phyloP scores from a whole-genome alignment of 1,140 invertebrate genomes.

The Plodia interpunctella region DNA sequence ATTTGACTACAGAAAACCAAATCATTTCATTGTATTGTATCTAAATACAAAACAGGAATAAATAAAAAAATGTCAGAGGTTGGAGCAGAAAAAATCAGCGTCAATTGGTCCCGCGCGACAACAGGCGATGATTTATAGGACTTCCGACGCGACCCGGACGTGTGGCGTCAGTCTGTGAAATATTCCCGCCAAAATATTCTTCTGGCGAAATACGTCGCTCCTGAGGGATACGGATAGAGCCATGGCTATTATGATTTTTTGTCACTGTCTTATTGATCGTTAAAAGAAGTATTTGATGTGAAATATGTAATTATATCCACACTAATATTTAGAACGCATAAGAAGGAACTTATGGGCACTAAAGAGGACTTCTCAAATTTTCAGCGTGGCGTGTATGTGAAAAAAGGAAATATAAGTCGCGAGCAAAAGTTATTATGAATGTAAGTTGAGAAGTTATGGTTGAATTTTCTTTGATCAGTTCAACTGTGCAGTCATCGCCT shows the following conservation, averaged over 20 bases:
- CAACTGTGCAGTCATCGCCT: background rate
- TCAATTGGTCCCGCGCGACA: slow-evolving; percentile 50
- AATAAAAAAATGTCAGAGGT: background rate
- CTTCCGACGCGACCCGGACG: slow-evolving; percentile 34
- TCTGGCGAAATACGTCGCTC: slow-evolving; percentile 25
- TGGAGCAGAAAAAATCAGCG: slow-evolving; percentile 45
- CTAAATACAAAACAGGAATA: slow-evolving; percentile 17
- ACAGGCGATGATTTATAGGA: slow-evolving; percentile 56
- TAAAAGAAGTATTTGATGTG: no score
- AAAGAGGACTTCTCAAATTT: no score
- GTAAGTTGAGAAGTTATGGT: no score
- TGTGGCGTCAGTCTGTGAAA: slow-evolving; percentile 17
- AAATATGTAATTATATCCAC: no score
- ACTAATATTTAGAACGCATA: no score
- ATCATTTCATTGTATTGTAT: background rate
- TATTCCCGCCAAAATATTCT: slow-evolving; percentile 29
- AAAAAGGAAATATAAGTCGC: no score
- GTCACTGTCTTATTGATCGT: no score
- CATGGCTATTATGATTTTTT: background rate
- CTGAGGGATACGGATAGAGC: slow-evolving; percentile 11
- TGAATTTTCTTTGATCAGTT: no score
- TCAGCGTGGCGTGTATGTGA: no score
- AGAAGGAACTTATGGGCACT: no score
- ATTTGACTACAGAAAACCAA: background rate
- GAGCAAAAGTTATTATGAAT: no score